Conservation (phyloP, 2,113 vertebrate species). For the Alectura lathami region DNA sequence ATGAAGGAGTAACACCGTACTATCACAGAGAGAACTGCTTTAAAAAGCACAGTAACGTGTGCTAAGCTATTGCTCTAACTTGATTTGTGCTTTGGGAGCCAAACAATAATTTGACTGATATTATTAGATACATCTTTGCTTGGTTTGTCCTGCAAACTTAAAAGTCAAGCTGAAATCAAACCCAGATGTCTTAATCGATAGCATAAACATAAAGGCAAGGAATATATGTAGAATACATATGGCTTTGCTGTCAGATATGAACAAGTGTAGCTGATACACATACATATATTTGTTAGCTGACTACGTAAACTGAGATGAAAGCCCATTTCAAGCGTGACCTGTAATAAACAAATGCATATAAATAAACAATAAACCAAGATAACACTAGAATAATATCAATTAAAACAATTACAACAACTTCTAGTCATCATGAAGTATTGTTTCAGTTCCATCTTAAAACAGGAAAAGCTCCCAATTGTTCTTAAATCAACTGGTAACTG, state of each 20-base stretch:
- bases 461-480: slow-evolving; percentile 78
- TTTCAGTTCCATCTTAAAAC: slow-evolving; percentile 76
- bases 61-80: slow-evolving; percentile 49
- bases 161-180: slow-evolving; percentile 78
- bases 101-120: slow-evolving; percentile 65
- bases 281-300: slow-evolving; percentile 54
- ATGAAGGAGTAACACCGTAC: neutral
- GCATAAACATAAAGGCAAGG: slow-evolving; percentile 74
- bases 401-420: slow-evolving; percentile 77
- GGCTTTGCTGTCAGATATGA: slow-evolving; percentile 73
- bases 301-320: slow-evolving; percentile 72
- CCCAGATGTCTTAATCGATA: slow-evolving; percentile 79
- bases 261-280: slow-evolving; percentile 64
- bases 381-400: slow-evolving; percentile 77
- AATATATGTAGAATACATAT: slow-evolving; percentile 69
- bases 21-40: slow-evolving; percentile 14
- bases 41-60: slow-evolving; percentile 38
- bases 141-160: slow-evolving; percentile 69
- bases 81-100: slow-evolving; percentile 58
- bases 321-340: slow-evolving; percentile 73
- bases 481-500: slow-evolving; percentile 77
- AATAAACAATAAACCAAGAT: slow-evolving; percentile 77
- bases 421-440: slow-evolving; percentile 77
- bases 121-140: slow-evolving; percentile 74
- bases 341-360: slow-evolving; percentile 72